These are phyloP conservation scores for Cyprinodon diabolis DNA, from an alignment of 2,797 vertebrate genomes.

Conservation along the genomic window DNA sequence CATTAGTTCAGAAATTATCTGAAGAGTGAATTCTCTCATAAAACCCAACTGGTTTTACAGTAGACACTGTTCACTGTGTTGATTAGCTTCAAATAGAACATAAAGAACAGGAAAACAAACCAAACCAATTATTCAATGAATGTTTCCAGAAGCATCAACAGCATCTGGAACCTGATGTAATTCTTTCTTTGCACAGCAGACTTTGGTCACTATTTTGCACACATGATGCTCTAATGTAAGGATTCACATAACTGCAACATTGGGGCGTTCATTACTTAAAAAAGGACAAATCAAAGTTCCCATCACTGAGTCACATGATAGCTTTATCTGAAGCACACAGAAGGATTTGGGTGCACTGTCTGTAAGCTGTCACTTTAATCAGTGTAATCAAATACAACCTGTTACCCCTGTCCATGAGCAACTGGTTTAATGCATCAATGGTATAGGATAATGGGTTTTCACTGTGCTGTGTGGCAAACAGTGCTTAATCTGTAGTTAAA, in stretches of 20 bases:
- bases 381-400: background rate
- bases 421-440: background rate
- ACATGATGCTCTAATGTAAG: background rate
- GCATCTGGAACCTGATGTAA: background rate
- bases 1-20: background rate
- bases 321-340: constrained; percentile 1
- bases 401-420: background rate
- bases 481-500: background rate
- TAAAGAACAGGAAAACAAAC: background rate
- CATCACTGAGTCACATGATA: background rate
- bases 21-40: no score
- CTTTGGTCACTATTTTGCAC: background rate
- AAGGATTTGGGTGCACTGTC: background rate
- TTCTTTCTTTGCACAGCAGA: background rate
- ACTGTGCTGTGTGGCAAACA: no score
- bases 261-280: background rate
- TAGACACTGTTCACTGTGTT: background rate
- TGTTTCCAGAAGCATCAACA: background rate
- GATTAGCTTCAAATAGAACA: background rate
- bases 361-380: background rate
- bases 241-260: background rate
- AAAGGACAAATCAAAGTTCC: background rate
- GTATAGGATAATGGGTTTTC: background rate
- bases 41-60: no score
- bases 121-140: no score